These are phyloP conservation scores for Megaceryle torquata DNA, from an alignment of 2,113 vertebrate genomes.

Conservation along the genomic window DNA sequence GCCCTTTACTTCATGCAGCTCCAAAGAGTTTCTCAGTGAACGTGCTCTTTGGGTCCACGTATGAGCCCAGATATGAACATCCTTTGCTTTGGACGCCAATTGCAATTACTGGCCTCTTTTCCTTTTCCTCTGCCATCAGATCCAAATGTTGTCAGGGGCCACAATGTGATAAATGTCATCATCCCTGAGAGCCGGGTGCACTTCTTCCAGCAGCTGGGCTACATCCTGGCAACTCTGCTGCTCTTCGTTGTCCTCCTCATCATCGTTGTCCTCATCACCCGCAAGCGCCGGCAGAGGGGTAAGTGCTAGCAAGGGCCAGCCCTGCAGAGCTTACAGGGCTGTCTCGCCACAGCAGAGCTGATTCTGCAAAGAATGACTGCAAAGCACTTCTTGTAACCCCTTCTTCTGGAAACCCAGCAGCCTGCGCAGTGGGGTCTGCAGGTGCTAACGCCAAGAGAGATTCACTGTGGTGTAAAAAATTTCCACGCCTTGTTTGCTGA, in stretches of 20 bases:
- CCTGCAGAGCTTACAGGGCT: background rate
- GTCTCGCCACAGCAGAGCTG: background rate
- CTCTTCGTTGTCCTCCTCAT: slow-evolving; percentile 85
- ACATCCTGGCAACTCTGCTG: slow-evolving; percentile 87
- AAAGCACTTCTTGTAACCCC: background rate
- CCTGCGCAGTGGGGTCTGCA: background rate
- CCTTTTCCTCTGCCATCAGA: slow-evolving; percentile 62
- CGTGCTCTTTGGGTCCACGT: fast-evolving
- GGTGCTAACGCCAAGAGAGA: background rate
- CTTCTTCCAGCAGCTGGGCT: slow-evolving; percentile 91
- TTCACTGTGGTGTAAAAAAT: background rate
- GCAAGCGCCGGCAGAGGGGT: slow-evolving; percentile 85
- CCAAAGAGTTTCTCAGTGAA: background rate
- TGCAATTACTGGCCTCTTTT: background rate
- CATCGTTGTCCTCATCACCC: slow-evolving; percentile 77
- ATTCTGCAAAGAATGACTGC: background rate
- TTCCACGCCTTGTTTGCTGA: background rate
- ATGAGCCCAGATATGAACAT: fast-evolving
- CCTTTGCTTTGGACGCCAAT: background rate
- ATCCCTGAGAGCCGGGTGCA: slow-evolving; percentile 85
- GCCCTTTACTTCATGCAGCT: background rate
- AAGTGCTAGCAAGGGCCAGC: background rate
- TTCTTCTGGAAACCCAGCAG: background rate
- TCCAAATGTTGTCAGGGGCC: slow-evolving; percentile 70
- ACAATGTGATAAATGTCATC: slow-evolving; percentile 89